A percentile compares a stretch with the other conserved stretches of the same genome.
phyloP scores from a whole-genome alignment of 2,113 vertebrate genomes.

The Hyaena hyaena region DNA sequence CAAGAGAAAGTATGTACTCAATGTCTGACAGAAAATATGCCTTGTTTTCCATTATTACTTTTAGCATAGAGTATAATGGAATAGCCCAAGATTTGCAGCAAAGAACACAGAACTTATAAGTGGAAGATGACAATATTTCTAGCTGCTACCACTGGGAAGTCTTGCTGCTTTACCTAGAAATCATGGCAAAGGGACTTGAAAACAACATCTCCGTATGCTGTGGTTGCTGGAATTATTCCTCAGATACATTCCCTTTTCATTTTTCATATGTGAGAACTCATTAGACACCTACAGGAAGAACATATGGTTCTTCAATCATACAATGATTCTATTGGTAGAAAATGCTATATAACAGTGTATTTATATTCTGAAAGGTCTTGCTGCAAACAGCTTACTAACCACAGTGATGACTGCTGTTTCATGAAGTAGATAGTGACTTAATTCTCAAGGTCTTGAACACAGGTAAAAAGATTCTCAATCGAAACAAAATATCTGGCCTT shows the following conservation, averaged over 20 bases:
- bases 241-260: constrained; percentile 83
- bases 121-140: constrained; percentile 69
- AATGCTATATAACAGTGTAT: constrained; percentile 76
- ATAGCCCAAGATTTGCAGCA: not conserved
- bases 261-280: constrained; percentile 83
- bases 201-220: constrained; percentile 82
- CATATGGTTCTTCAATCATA: constrained; percentile 81
- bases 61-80: not conserved
- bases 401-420: not conserved
- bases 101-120: constrained; percentile 76
- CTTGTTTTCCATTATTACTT: not conserved
- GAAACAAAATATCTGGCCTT: not conserved
- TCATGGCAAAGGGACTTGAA: constrained; percentile 80
- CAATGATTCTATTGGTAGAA: constrained; percentile 77
- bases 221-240: constrained; percentile 83
- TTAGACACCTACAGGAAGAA: constrained; percentile 86
- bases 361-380: constrained; percentile 80
- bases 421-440: not conserved
- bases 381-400: constrained; percentile 55
- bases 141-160: constrained; percentile 73
- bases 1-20: not conserved
- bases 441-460: not conserved
- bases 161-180: constrained; percentile 74
- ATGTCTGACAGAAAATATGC: not conserved
- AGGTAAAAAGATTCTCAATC: not conserved